Conservation (phyloP, 2,797 vertebrate species). For the Urocyon cinereoargenteus region DNA sequence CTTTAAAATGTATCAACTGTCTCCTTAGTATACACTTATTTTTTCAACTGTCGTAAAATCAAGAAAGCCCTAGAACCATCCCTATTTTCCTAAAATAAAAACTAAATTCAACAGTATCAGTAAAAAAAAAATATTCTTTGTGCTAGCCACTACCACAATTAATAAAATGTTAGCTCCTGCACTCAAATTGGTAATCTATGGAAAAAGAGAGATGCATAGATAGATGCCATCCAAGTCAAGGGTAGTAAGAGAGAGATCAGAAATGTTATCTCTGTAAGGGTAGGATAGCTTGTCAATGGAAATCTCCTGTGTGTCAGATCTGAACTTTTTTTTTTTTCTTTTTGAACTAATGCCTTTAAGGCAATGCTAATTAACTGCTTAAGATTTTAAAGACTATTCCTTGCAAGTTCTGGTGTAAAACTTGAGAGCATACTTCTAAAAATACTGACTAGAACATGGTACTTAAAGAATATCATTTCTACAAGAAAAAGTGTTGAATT, state of each 20-base stretch:
- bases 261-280: neutral
- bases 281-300: neutral
- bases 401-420: neutral
- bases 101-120: neutral
- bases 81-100: neutral
- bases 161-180: neutral
- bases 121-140: neutral
- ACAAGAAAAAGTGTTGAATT: neutral
- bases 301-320: neutral
- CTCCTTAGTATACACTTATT: neutral
- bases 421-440: neutral
- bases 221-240: neutral
- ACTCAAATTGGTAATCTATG: neutral
- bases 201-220: neutral
- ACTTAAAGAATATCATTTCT: neutral
- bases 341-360: neutral
- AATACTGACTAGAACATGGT: neutral
- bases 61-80: neutral
- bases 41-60: neutral
- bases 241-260: neutral
- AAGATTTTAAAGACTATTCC: neutral
- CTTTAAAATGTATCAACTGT: neutral
- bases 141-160: neutral
- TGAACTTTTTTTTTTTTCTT: conserved; percentile 32
- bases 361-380: neutral